Evolutionary conservation across 2,797 vertebrate genomes (phyloP).

Genomic region (Masticophis lateralis): DNA sequence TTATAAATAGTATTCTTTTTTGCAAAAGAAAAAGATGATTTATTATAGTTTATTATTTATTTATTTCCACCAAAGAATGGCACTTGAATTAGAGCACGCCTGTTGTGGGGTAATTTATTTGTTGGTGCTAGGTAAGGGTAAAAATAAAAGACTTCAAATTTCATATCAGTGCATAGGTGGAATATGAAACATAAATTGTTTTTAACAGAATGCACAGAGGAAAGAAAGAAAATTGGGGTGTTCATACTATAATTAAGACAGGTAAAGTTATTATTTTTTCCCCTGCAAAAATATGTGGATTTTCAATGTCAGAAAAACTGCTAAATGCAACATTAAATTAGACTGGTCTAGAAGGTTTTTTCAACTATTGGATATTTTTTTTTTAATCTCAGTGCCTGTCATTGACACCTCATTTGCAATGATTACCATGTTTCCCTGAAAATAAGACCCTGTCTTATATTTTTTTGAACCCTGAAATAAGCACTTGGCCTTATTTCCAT

Average conservation of each 20-base stretch:
- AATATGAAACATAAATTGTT: background rate
- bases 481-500: too few species aligned
- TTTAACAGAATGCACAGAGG: background rate
- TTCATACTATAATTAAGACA: background rate
- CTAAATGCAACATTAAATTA: background rate
- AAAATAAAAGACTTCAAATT: background rate
- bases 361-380: background rate
- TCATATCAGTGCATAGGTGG: constrained; percentile 13
- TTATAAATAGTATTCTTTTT: background rate
- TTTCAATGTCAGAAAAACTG: background rate
- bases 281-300: background rate
- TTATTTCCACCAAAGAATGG: background rate
- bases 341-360: background rate
- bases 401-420: constrained; percentile 3
- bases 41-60: background rate
- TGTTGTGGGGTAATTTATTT: background rate
- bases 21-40: background rate
- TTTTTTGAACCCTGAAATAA: too few species aligned
- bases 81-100: background rate
- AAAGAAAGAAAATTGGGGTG: background rate
- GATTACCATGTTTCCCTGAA: background rate
- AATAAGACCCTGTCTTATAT: too few species aligned
- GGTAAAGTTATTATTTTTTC: background rate
- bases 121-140: background rate
- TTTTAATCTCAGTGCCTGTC: background rate